Evolutionary conservation across 2,113 vertebrate species (phyloP).

Genomic region (Microtus oregoni): DNA sequence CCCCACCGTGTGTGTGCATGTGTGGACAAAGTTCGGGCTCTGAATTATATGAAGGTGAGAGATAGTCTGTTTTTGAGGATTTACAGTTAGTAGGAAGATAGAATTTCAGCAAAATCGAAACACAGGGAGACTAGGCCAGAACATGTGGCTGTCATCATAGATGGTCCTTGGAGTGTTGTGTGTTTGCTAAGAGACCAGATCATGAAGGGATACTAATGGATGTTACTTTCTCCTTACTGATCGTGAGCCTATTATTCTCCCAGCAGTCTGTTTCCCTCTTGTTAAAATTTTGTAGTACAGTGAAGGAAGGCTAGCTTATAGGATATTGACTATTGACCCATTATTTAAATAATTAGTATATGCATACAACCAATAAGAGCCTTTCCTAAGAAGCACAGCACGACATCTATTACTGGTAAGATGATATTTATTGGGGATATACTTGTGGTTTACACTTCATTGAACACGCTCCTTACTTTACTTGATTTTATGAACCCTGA

Average conservation of each 20-base stretch:
- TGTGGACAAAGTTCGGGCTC: neutral
- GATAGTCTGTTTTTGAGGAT: neutral
- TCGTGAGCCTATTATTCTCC: neutral
- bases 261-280: neutral
- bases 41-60: neutral
- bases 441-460: neutral
- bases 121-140: fast-evolving
- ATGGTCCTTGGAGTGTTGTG: too few species aligned
- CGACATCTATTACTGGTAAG: neutral
- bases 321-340: neutral
- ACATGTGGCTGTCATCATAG: too few species aligned
- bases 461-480: neutral
- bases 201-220: neutral
- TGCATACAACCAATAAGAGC: neutral
- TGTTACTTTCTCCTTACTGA: neutral
- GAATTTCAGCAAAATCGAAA: neutral
- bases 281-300: neutral
- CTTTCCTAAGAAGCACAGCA: neutral
- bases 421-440: neutral
- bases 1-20: neutral
- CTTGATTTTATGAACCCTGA: neutral
- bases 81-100: neutral
- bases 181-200: neutral
- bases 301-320: neutral
- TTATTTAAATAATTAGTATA: slow-evolving; percentile 5